Conservation (phyloP, 2,888 invertebrate species). For the Epiblema foenella region DNA sequence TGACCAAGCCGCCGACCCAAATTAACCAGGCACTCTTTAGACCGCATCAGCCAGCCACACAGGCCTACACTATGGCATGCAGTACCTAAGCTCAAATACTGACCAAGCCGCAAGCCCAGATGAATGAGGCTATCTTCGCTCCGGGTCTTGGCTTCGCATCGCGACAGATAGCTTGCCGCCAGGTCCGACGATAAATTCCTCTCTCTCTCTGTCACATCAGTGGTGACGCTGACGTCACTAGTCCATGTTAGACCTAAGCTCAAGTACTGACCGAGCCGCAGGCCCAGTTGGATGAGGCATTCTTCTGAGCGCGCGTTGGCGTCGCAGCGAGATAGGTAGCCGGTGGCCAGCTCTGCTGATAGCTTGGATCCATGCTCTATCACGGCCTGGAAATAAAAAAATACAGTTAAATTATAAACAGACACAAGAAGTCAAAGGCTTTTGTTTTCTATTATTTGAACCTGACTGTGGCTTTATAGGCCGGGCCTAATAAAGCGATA, state of each 20-base stretch:
- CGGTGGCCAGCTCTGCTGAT: conserved; percentile 66
- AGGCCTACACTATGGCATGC: background rate
- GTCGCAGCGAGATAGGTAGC: conserved; percentile 67
- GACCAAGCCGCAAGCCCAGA: conserved; percentile 79
- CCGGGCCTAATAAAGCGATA: no score
- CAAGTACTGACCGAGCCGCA: conserved; percentile 77
- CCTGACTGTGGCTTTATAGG: no score
- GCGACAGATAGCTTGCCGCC: conserved; percentile 63
- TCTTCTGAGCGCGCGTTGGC: conserved; percentile 54
- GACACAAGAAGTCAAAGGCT: no score
- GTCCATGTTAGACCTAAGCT: conserved; percentile 25
- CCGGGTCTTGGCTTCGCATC: conserved; percentile 59
- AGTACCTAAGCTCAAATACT: conserved; percentile 4
- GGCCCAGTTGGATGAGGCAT: conserved; percentile 87
- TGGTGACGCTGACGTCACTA: background rate
- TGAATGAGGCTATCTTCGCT: conserved; percentile 83
- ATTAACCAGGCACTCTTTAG: background rate
- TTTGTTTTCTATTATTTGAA: no score
- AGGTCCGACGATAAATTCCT: conserved; percentile 65
- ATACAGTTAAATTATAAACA: background rate
- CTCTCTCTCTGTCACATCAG: background rate
- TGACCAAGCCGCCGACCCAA: conserved; percentile 70
- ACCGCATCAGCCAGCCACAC: background rate
- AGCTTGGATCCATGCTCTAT: conserved; percentile 77
- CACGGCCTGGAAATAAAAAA: conserved; percentile 67